Evolutionary conservation across 2,113 vertebrate genomes (phyloP), one percentile per base, ranked within the genome.

Genomic region (Morone saxatilis): DNA sequence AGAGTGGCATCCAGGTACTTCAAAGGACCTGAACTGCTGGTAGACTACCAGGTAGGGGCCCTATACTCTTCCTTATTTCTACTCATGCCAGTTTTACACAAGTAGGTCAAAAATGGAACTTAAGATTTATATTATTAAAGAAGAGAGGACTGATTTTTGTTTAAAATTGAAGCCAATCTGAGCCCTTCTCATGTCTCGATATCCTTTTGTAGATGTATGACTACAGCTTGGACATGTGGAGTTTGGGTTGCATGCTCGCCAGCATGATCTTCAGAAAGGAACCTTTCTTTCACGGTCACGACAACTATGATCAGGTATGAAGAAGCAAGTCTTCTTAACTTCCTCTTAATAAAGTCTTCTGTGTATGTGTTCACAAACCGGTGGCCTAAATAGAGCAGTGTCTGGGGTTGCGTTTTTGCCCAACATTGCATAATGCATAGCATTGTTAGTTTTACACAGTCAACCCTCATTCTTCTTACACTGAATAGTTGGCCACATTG

Each of bases 181-280:
- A 67, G 5, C 2, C 7, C 43, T 31, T 51, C 62, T 53, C 0
- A 1, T 2, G 5, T n/a, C 8, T 78, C 6, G 65, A 0, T 79
- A 0, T 87, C 36, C 31, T 5, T 86, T 73, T 74, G 16, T 85
- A 97, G 96, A 97, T 97, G 96, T 97, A 97, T 54, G 96, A 97
- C 94, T 97, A 97, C 94, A 97, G 96, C 93, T 81, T 97, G 89
- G 96, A 97, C 92, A 97, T 97, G 96, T 97, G 96, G 96, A 97
- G 96, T 84, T 80, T 97, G 85, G 96, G 96, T 36, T 97, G 96
- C 90, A 97, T 97, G 96, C 83, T 97, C 74, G 96, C 96, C 87
- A 97, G 96, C 89, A 96, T 97, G 96, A 96, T 97, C 91, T 97
- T 97, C 94, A 95, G 96, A 72, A 97, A 97, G 92, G 96, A 97